Percentiles rank a stretch among this genome's conserved stretches.
phyloP scores from a whole-genome alignment of 2,888 invertebrate genomes.

The Rhyacophila evoluta region DNA sequence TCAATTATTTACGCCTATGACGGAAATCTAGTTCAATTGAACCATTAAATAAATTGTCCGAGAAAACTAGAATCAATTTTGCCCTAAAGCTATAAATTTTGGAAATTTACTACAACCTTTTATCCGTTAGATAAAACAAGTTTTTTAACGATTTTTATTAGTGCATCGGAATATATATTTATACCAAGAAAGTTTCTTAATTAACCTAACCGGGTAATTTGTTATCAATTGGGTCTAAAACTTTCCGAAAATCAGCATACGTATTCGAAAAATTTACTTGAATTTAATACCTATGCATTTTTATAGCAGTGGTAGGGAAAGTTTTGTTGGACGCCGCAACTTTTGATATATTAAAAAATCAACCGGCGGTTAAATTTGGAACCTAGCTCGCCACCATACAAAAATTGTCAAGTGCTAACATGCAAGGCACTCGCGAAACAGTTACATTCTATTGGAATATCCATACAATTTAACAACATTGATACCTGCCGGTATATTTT shows the following conservation, averaged over 20 bases:
- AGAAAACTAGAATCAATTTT: background rate
- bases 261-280: background rate
- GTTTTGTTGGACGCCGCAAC: too few species aligned
- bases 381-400: background rate
- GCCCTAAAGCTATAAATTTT: background rate
- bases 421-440: too few species aligned
- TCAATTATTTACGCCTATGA: background rate
- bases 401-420: background rate
- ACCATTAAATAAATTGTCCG: slow-evolving; percentile 4
- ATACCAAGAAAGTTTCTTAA: background rate
- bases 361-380: background rate
- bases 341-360: too few species aligned
- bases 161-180: background rate
- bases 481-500: too few species aligned
- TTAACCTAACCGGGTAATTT: background rate
- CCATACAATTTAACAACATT: too few species aligned
- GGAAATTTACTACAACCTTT: background rate
- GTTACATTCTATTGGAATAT: too few species aligned
- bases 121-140: background rate
- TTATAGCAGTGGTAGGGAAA: background rate
- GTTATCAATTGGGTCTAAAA: background rate
- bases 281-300: background rate
- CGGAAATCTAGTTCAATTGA: background rate
- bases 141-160: slow-evolving; percentile 6
- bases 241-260: background rate